These are phyloP conservation scores for Hydrotaea cyrtoneurina DNA, from an alignment of 2,888 invertebrate genomes.

Conservation along the genomic window DNA sequence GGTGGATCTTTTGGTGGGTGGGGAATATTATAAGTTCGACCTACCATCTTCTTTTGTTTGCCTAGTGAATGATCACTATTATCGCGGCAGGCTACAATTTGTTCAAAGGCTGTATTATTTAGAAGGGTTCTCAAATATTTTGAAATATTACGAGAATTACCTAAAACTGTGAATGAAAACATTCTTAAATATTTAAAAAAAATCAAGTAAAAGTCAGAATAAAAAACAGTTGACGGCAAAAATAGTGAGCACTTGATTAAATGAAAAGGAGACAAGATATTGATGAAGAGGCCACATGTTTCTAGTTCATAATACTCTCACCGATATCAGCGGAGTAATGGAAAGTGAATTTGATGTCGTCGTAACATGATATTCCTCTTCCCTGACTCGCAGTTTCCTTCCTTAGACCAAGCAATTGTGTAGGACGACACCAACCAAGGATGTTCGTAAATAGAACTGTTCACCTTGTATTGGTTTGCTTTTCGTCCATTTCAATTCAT, in stretches of 20 bases:
- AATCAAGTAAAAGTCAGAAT: background rate
- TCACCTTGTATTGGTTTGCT: no score
- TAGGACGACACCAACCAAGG: background rate
- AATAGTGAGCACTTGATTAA: constrained; percentile 39
- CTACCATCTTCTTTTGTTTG: background rate
- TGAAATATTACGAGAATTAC: background rate
- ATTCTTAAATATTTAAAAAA: background rate
- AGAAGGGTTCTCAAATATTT: background rate
- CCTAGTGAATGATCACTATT: background rate
- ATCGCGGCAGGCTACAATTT: background rate
- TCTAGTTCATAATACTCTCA: background rate
- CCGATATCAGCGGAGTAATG: constrained; percentile 8
- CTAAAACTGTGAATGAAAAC: background rate
- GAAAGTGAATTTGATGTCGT: constrained; percentile 50
- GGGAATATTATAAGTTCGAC: constrained; percentile 69
- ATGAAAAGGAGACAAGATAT: constrained; percentile 12
- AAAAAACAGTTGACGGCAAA: constrained; percentile 9
- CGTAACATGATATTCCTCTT: constrained; percentile 52
- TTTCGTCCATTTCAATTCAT: no score
- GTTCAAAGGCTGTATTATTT: background rate
- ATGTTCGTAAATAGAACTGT: background rate
- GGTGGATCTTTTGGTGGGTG: constrained; percentile 77
- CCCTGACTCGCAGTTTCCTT: constrained; percentile 28
- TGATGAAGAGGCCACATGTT: constrained; percentile 23
- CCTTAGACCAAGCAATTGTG: background rate